phyloP scores from a whole-genome alignment of 1,140 invertebrate genomes.

The Neodiprion lecontei region DNA sequence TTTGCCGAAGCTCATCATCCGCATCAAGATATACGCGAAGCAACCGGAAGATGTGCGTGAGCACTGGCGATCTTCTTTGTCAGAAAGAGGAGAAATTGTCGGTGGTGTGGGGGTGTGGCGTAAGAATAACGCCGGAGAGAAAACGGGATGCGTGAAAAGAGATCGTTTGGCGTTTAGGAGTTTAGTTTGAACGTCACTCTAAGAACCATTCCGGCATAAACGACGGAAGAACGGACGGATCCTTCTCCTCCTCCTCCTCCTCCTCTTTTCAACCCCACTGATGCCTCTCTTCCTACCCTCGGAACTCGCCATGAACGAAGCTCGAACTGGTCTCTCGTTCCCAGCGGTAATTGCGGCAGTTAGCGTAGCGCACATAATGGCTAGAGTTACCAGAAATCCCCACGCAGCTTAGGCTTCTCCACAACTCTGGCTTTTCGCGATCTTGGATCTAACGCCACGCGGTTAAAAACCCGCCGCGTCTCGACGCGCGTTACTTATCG shows the following conservation, averaged over 20 bases:
- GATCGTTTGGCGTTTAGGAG: conserved; percentile 1
- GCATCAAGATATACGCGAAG: too few relatives aligned
- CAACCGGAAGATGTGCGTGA: too few relatives aligned
- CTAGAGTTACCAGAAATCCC: conserved; percentile 1
- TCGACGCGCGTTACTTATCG: background rate
- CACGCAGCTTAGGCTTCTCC: background rate
- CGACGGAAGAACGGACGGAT: background rate
- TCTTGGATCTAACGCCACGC: background rate
- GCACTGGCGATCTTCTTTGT: too few relatives aligned
- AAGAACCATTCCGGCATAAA: background rate
- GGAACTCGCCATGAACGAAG: background rate
- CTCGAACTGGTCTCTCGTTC: background rate
- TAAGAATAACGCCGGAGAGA: too few relatives aligned
- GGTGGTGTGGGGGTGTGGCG: too few relatives aligned
- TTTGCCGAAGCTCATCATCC: too few relatives aligned
- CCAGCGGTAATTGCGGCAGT: conserved; percentile 3
- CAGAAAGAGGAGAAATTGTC: too few relatives aligned
- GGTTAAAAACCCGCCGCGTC: too few relatives aligned
- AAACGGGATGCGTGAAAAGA: too few relatives aligned
- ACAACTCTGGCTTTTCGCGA: background rate
- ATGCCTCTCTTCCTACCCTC: too few relatives aligned
- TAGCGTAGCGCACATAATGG: background rate
- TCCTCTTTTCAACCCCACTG: background rate
- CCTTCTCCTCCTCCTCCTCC: background rate
- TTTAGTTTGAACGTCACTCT: conserved; percentile 2